These are phyloP conservation scores for Amblyraja radiata DNA, from an alignment of 2,797 vertebrate genomes.

Conservation along the genomic window DNA sequence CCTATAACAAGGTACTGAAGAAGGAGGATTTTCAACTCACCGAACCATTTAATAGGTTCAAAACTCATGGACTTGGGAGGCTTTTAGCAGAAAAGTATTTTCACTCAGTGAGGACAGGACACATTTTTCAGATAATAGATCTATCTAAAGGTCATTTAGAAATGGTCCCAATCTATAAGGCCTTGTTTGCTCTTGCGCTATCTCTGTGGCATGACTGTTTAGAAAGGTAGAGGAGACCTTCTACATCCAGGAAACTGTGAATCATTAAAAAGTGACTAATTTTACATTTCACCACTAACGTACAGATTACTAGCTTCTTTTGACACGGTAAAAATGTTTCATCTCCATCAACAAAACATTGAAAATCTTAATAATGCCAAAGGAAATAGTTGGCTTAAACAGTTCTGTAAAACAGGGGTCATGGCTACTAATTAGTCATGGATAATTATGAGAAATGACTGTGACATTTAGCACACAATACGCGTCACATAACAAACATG, in stretches of 20 bases:
- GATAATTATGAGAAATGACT: not conserved
- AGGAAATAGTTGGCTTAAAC: not conserved
- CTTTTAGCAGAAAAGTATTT: constrained; percentile 21
- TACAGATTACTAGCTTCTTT: not conserved
- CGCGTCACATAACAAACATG: not conserved
- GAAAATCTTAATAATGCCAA: not conserved
- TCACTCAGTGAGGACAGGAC: not conserved
- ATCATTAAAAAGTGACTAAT: not conserved
- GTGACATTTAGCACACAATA: not conserved
- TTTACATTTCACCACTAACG: not conserved
- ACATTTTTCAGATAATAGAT: constrained; percentile 25
- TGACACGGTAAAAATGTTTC: not conserved
- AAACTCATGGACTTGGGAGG: not conserved
- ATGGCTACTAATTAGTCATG: not conserved
- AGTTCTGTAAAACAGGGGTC: not conserved
- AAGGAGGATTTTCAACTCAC: constrained; percentile 21
- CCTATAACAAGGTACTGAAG: constrained; percentile 5
- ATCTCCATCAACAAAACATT: not conserved
- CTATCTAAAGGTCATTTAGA: constrained; percentile 27
- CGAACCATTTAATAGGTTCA: constrained; percentile 28
- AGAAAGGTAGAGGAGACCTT: not conserved
- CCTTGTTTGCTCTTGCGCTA: not conserved
- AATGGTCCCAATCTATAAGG: not conserved
- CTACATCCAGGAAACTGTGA: not conserved
- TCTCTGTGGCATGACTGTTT: not conserved